Evolutionary conservation across 2,113 vertebrate species (phyloP).

Genomic region (Emydura subglobosa): DNA sequence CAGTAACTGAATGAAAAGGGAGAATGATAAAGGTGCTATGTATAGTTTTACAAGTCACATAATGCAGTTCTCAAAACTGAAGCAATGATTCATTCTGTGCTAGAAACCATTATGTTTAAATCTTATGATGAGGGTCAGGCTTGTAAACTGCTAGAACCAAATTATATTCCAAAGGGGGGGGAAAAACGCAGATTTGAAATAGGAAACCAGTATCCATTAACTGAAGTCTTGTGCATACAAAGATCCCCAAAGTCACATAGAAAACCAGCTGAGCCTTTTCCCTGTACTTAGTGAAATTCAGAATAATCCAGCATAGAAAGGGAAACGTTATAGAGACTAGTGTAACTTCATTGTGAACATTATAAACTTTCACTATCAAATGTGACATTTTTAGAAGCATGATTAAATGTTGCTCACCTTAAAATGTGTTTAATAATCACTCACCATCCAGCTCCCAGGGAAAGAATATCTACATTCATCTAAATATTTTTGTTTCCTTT

Average conservation of each 20-base stretch:
- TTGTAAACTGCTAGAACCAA: slow-evolving; percentile 3
- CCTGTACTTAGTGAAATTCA: slow-evolving; percentile 17
- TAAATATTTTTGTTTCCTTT: not conserved
- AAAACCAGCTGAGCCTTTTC: not conserved
- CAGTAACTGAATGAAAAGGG: not conserved
- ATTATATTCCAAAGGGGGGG: not conserved
- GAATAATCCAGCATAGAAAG: slow-evolving; percentile 1
- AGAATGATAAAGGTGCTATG: not conserved
- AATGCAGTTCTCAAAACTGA: not conserved
- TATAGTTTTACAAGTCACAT: not conserved
- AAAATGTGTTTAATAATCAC: not conserved
- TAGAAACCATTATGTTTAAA: not conserved
- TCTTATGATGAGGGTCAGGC: not conserved
- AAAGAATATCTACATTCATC: not conserved
- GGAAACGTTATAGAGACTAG: not conserved
- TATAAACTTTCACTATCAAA: not conserved
- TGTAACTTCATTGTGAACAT: not conserved
- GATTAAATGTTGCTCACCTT: not conserved
- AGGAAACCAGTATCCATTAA: slow-evolving; percentile 1
- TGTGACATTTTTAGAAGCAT: not conserved
- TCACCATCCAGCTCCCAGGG: not conserved
- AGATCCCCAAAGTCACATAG: slow-evolving; percentile 10
- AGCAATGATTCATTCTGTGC: not conserved
- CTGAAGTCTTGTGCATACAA: not conserved
- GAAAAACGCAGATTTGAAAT: not conserved